A percentile compares a stretch with the other conserved stretches of the same genome.
phyloP scores from a whole-genome alignment of 1,140 invertebrate species.

The Manduca sexta region DNA sequence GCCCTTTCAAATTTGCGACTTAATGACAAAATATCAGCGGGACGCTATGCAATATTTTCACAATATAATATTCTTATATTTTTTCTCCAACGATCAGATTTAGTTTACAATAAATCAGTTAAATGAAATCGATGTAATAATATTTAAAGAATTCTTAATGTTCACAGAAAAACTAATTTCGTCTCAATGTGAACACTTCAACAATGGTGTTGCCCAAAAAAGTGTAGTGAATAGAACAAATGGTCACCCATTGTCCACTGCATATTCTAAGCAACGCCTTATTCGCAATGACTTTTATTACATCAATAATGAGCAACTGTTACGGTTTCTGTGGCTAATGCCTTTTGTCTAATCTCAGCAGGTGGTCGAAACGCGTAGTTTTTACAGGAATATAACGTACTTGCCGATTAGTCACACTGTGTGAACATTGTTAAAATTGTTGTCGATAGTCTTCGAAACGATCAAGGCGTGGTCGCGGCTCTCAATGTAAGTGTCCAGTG shows the following conservation, averaged over 20 bases:
- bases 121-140: too few species aligned
- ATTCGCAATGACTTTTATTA: conserved; percentile 10
- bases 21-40: conserved; percentile 67
- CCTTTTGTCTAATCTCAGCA: conserved; percentile 13
- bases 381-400: neutral
- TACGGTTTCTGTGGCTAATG: conserved; percentile 23
- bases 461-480: conserved; percentile 11
- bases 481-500: conserved; percentile 17
- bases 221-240: neutral
- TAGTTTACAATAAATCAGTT: too few species aligned
- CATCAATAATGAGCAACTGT: conserved; percentile 23
- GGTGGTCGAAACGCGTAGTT: neutral
- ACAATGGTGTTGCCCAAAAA: neutral
- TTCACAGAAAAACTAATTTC: too few species aligned
- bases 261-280: neutral
- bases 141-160: too few species aligned
- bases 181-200: too few species aligned
- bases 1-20: conserved; percentile 45
- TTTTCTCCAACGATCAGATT: neutral
- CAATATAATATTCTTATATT: conserved; percentile 47
- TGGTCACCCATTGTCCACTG: neutral
- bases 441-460: neutral
- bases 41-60: conserved; percentile 55
- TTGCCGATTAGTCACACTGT: too few species aligned
- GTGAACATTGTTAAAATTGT: neutral